Base-by-base conservation (phyloP, 2,888 invertebrate species). In the Antitype chi region DNA sequence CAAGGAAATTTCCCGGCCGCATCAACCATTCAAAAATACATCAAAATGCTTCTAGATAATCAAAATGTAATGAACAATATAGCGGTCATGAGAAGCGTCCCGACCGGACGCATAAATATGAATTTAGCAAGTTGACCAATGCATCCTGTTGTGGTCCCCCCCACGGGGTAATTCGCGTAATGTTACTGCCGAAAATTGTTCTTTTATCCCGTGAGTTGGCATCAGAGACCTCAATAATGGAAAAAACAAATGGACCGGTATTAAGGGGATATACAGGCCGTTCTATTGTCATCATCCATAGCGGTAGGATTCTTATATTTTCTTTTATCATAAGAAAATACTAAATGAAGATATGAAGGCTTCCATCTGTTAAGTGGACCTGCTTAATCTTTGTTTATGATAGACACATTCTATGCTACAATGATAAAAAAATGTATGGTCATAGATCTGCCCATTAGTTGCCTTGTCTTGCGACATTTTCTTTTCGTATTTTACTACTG, bases 61-160 rank as follows among this genome's bases (percentile, higher is more conserved):
- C 80, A 86, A 87, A 81, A 76, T 74, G 73, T 80, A 85, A 87
- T 87, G 81, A 81, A 84, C 78, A 84, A 81, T 81, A 74, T 75
- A 81, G 80, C 80, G 73, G 82, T 77, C 84, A 78, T 82, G 87
- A 81, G 86, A 87, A 82, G 70, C 64, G 72, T 67, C 68, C 55
- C 76, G 53, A 77, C 94, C 94, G 95, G 95, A 95, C 91, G 91
- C 94, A 95, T 95, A 95, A 95, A 95, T 95, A 93, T 91, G 90
- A 92, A 95, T 94, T 95, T 95, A 95, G 94, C 94, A 90, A 91
- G 87, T 86, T 89, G 91, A 90, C 91, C 90, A 90, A 80, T 85
- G 89, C 92, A 90, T 95, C 94, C 94, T 94, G 88, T 82, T 81
- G 81, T 59, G 74, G 52, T 63, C 84, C 78, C 87, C 75, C 85